Base-by-base conservation (phyloP, 2,888 invertebrate genomes). In the Gerris lacustris region DNA sequence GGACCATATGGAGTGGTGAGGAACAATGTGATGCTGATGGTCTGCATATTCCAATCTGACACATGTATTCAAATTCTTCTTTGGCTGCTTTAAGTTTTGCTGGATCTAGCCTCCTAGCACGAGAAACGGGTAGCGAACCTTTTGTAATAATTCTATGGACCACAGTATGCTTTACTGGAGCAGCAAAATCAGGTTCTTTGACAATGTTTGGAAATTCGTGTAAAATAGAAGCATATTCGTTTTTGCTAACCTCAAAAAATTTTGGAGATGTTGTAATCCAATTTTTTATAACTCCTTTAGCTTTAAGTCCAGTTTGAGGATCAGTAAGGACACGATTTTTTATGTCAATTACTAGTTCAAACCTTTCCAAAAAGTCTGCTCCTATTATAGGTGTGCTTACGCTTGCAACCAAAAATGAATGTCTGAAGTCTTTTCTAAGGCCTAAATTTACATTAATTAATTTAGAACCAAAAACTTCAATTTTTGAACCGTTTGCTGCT, bases 21-120 rank as follows among this genome's bases (percentile, higher is more conserved):
- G 76, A 72, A 77, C 76, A 78, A 1, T 74, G 73, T 15, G 75
- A 74, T 6, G 69, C 70, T 0, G 76, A 78, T 1, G 73, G 76
- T 7, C 75, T 70, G 15, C 73, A 67, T 17, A 74, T 73, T 7
- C 76, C 76, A 47, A 70, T 67, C 63, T 62, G 72, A 67, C 73
- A 62, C 74, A 77, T 74, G 6, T 15, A 31, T 44, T 73, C 62
- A 68, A 72, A 76, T 67, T 76, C 75, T n/a, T 15, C 44, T 71
- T 75, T 75, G 6, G 75, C 75, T 67, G 11, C 44, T 18, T 72
- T 73, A 71, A 55, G 75, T 45, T 66, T 44, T 11, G 9, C 73
- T 63, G 71, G 69, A 11, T 55, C 67, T 18, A 74, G 44, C 11
- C 70, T 71, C 63, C 72, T 47, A 18, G 73, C 71, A n/a, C 70